Evolutionary conservation across 2,888 invertebrate genomes (phyloP).

Genomic region (Protonemura montana): DNA sequence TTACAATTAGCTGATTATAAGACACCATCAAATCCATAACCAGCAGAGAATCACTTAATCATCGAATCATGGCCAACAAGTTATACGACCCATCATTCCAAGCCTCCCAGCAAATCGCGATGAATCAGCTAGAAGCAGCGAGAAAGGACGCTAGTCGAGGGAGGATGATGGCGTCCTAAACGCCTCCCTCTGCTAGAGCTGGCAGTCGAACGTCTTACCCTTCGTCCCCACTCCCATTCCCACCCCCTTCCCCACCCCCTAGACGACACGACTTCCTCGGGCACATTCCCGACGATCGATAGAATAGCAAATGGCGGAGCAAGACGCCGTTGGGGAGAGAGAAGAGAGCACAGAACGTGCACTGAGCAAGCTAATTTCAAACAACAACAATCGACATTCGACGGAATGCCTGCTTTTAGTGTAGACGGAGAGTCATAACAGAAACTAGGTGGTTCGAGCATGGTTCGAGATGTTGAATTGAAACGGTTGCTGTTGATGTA

Average conservation of each 20-base stretch:
- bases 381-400: not conserved
- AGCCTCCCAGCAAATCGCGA: not conserved
- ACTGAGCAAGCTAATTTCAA: not conserved
- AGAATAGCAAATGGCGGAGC: slow-evolving; percentile 25
- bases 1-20: not conserved
- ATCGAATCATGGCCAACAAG: slow-evolving; percentile 1
- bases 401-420: not conserved
- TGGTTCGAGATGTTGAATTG: not conserved
- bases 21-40: not conserved
- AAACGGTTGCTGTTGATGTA: not conserved
- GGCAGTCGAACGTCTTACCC: slow-evolving; percentile 49
- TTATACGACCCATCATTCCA: not conserved
- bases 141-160: slow-evolving; percentile 1
- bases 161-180: not conserved
- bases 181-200: slow-evolving; percentile 47
- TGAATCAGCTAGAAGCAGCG: not conserved
- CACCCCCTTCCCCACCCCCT: slow-evolving; percentile 45
- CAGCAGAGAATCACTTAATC: not conserved
- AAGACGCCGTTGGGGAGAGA: not conserved
- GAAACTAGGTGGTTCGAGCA: not conserved
- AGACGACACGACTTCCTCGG: slow-evolving; percentile 15
- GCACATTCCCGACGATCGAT: slow-evolving; percentile 21
- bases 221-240: slow-evolving; percentile 45
- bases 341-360: not conserved
- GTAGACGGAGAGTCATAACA: not conserved